phyloP scores from a whole-genome alignment of 2,797 vertebrate genomes.

The Epinephelus awoara region DNA sequence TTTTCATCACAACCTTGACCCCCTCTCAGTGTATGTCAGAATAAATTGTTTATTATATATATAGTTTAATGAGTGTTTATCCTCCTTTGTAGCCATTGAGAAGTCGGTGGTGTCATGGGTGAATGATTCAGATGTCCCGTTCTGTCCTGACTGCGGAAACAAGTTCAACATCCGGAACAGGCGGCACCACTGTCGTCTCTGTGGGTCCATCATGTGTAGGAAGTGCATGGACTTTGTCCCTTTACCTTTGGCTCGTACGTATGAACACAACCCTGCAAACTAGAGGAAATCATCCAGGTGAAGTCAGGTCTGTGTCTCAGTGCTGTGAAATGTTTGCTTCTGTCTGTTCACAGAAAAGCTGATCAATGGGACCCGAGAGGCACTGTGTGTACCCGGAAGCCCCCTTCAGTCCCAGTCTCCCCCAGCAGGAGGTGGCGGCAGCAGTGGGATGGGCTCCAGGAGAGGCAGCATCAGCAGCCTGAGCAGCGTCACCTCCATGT shows the following conservation, averaged over 20 bases:
- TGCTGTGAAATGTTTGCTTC: neutral
- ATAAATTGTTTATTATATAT: neutral
- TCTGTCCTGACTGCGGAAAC: constrained; percentile 97
- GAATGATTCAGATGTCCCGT: constrained; percentile 96
- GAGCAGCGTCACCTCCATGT: constrained; percentile 93
- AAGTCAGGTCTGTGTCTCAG: neutral
- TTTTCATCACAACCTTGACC: neutral
- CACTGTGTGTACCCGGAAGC: constrained; percentile 88
- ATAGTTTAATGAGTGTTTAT: neutral
- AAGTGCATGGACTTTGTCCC: constrained; percentile 94
- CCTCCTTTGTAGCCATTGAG: constrained; percentile 89
- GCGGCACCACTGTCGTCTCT: constrained; percentile 97
- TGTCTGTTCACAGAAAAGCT: constrained; percentile 88
- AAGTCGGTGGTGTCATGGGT: constrained; percentile 98
- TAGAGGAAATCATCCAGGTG: neutral
- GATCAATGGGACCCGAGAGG: constrained; percentile 92
- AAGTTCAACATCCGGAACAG: constrained; percentile 96
- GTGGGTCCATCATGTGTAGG: constrained; percentile 98
- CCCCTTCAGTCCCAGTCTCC: constrained; percentile 86
- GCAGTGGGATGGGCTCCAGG: constrained; percentile 88
- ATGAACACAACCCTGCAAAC: constrained; percentile 7
- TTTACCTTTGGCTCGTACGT: constrained; percentile 93
- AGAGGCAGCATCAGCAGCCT: constrained; percentile 95
- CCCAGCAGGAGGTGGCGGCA: constrained; percentile 73
- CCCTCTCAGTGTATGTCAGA: neutral